Conservation (phyloP, 2,113 vertebrate genomes). For the Tyto alba region DNA sequence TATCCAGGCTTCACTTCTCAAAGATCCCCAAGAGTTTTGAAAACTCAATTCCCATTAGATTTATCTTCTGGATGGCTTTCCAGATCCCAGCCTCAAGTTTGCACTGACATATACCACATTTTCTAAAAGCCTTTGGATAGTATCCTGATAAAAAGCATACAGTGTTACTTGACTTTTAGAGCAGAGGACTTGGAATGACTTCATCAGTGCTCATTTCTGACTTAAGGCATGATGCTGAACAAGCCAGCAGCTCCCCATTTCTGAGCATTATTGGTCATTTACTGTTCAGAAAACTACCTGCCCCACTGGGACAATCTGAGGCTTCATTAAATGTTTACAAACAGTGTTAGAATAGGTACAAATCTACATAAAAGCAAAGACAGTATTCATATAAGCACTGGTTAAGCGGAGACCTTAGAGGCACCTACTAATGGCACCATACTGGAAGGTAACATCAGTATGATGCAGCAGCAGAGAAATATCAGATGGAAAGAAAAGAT, state of each 20-base stretch:
- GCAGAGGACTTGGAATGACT: not conserved
- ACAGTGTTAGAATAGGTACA: not conserved
- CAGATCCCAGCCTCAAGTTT: not conserved
- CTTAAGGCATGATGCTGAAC: not conserved
- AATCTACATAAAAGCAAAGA: not conserved
- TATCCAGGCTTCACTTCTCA: not conserved
- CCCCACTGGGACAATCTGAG: not conserved
- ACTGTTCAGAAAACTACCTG: not conserved
- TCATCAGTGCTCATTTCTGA: not conserved
- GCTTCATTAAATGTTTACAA: not conserved
- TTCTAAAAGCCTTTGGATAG: not conserved
- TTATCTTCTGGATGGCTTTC: not conserved
- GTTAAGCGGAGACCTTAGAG: not conserved
- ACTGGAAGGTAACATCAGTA: not conserved
- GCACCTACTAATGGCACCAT: not conserved
- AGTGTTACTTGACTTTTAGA: not conserved
- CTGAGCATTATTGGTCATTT: not conserved
- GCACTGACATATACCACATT: not conserved
- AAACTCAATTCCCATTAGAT: not conserved
- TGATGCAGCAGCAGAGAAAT: not conserved
- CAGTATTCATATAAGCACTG: not conserved
- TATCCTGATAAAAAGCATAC: not conserved
- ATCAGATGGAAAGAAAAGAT: not conserved
- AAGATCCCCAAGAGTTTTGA: not conserved
- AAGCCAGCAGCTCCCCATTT: not conserved